Base-by-base conservation (phyloP, 2,888 invertebrate species). In the Chrysodeixis includens region DNA sequence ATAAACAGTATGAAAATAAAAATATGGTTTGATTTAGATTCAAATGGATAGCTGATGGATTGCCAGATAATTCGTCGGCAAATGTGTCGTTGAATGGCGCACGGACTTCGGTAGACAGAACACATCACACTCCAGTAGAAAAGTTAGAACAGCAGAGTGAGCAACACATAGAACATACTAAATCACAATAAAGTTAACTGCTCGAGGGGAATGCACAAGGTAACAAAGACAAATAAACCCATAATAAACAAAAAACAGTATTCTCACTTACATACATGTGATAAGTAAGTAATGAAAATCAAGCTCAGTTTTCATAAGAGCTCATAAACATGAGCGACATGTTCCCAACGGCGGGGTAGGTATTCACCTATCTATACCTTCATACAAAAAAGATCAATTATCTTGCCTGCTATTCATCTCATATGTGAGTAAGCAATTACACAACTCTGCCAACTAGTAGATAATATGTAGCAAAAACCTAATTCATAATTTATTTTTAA, bases 21-120 rank as follows among this genome's bases (percentile, higher is more conserved):
- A 62, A 55, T 79, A 70, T 77, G 81, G 78, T 86, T 86, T 83
- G 77, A 68, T 86, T 71, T 84, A 94, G 94, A 85, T 93, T 90
- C 86, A 92, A 92, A 81, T 92, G 93, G 93, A 71, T 93, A 71
- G 86, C 91, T 40, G 91, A 93, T 72, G 69, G 89, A 58, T 69
- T 88, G 44, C 86, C 84, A 35, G 92, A 92, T 69, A 86, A 86
- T 30, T 62, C 69, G 16, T 67, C 75, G 44, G 52, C 62, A 4
- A 83, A 78, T 49, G 70, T 75, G 30, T 73, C 77, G 1, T 51
- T 85, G 30, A 76, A 82, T 53, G 74, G 69, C 44, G 76, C 88
- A 20, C 81, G 71, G 56, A 56, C 75, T 18, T 84, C 90, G 10
- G 66, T 71, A n/a, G 89, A 90, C 18, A 83, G 75, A 62, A 83